phyloP scores from a whole-genome alignment of 1,140 invertebrate genomes.

The Rhyacophila brunnea region DNA sequence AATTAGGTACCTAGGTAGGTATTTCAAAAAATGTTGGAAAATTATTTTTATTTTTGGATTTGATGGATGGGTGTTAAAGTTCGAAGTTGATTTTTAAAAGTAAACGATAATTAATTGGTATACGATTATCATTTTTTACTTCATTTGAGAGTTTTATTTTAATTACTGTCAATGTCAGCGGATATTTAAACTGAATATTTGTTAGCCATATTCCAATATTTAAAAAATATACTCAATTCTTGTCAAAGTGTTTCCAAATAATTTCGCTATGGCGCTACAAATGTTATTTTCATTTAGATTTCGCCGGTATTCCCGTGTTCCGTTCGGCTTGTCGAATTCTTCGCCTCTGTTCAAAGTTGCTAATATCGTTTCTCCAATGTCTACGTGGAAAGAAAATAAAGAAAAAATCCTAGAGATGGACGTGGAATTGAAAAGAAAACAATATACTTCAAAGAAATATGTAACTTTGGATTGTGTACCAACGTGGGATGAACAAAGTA shows the following conservation, averaged over 20 bases:
- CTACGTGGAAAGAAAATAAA: conserved; percentile 44
- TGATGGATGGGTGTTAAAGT: too few species aligned
- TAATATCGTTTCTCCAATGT: conserved; percentile 34
- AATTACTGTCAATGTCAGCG: too few species aligned
- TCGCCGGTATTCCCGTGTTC: background rate
- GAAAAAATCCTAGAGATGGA: conserved; percentile 57
- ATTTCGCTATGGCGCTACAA: conserved; percentile 4
- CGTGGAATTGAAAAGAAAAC: conserved; percentile 55
- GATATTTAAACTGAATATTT: too few species aligned
- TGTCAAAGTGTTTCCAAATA: conserved; percentile 10
- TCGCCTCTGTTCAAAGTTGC: background rate
- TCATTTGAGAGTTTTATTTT: too few species aligned
- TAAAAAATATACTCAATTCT: conserved; percentile 4
- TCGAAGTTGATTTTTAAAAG: too few species aligned
- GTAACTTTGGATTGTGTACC: conserved; percentile 53
- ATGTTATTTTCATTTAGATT: background rate
- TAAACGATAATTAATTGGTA: too few species aligned
- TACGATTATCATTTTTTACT: too few species aligned
- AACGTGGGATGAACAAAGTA: conserved; percentile 58
- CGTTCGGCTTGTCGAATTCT: background rate
- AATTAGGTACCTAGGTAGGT: too few species aligned
- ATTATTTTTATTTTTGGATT: too few species aligned
- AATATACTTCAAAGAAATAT: conserved; percentile 51
- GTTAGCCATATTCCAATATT: background rate
- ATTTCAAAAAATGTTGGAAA: too few species aligned